Base-by-base conservation (phyloP, 1,140 invertebrate species). In the Tetramorium parvispinum region DNA sequence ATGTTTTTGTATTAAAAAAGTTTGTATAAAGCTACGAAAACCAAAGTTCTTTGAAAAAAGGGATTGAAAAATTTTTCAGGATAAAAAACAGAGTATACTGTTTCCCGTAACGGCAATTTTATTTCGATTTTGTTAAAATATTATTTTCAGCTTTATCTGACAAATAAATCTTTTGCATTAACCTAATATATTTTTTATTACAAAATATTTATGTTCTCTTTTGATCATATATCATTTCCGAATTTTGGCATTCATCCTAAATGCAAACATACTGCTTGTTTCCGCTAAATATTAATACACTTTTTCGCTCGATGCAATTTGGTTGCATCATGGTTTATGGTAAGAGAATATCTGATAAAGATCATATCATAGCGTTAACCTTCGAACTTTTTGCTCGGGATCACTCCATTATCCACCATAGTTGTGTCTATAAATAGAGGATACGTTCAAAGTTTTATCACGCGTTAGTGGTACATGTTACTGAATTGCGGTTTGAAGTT, bases 361-460 rank as follows among this genome's bases (percentile, higher is more conserved):
- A 63, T 11, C 24, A 21, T 8, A n/a, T 59, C 40, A 13, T n/a
- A 13, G 21, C 2, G 18, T 53, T 66, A 79, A 55, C 32, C 32
- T 81, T 37, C 16, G 37, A 68, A 55, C 49, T 57, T 81, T 70
- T 70, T 37, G 43, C 8, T 16, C 16, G 6, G 8, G n/a, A 53
- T 51, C 13, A 40, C 68, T 79, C 13, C 46, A 51, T 81, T 53
- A 16, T 13, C 11, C 11, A 11, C 13, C 46, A 21, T 24, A 13
- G 46, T 32, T 43, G 24, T 5, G 0, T 66, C 13, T n/a, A 68
- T 68, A 68, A 53, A 53, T 79, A 68, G 13, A 49, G 16, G 16
- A 2, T 16, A 70, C 21, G n/a, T 70, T 81, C 32, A 70, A 81
- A 81, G 32, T 70, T 81, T 70, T 43, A 81, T 70, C 32, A 53